Evolutionary conservation across 2,888 invertebrate species (phyloP).

Genomic region (Lasioglossum malachurum): DNA sequence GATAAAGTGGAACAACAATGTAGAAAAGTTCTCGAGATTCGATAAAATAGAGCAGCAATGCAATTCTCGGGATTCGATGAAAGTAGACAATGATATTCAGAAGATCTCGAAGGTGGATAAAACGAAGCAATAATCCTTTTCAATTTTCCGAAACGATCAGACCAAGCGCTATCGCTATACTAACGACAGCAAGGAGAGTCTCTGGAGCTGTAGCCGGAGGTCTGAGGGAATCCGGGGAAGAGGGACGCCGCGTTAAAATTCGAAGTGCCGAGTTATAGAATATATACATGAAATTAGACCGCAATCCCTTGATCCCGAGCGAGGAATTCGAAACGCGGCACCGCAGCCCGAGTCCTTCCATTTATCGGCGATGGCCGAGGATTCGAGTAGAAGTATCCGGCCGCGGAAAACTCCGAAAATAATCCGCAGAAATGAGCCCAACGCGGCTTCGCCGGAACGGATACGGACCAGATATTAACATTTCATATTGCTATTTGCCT

Average conservation of each 20-base stretch:
- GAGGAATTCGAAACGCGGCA: conserved; percentile 23
- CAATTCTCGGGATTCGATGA: background rate
- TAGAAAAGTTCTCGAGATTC: background rate
- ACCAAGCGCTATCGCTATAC: background rate
- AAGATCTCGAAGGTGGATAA: background rate
- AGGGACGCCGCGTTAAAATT: conserved; percentile 38
- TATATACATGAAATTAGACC: conserved; percentile 57
- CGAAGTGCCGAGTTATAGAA: conserved; percentile 46
- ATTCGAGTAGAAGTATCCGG: background rate
- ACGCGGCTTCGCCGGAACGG: background rate
- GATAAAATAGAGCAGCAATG: background rate
- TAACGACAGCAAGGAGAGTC: background rate
- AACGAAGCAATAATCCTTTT: background rate
- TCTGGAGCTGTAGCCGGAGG: background rate
- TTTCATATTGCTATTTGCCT: conserved; percentile 19
- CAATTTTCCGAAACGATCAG: background rate
- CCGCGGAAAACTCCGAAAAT: conserved; percentile 15
- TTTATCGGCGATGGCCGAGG: conserved; percentile 29
- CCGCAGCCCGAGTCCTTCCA: conserved; percentile 13
- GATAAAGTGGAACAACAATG: no score
- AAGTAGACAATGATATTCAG: background rate
- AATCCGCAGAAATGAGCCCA: background rate
- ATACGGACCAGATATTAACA: background rate
- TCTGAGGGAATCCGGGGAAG: conserved; percentile 42
- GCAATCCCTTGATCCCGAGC: conserved; percentile 33